phyloP scores from a whole-genome alignment of 2,888 invertebrate species.

The Euspilapteryx auroguttella region DNA sequence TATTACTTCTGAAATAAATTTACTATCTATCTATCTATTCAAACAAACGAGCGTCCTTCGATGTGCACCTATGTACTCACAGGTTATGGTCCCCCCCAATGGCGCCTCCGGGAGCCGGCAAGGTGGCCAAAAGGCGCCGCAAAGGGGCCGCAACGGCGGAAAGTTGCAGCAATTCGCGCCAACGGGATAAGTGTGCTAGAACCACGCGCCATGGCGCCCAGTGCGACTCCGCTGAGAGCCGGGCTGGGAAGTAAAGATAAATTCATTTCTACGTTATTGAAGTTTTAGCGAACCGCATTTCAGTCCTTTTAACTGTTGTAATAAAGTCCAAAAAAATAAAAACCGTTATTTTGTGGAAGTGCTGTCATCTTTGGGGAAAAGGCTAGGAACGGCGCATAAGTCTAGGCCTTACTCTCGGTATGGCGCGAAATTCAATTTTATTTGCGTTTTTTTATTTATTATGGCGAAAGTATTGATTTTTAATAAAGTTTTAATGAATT shows the following conservation, averaged over 20 bases:
- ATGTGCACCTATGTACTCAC: slow-evolving; percentile 14
- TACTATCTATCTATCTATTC: no score
- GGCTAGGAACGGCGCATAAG: no score
- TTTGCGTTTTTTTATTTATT: no score
- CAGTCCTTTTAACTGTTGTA: no score
- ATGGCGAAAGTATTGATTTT: no score
- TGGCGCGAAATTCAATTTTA: no score
- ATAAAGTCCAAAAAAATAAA: neutral
- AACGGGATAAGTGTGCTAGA: slow-evolving; percentile 71
- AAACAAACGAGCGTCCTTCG: slow-evolving; percentile 21
- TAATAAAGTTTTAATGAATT: no score
- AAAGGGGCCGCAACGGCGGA: slow-evolving; percentile 72
- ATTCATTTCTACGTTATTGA: slow-evolving; percentile 1
- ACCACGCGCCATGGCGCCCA: slow-evolving; percentile 87
- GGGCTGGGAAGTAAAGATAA: slow-evolving; percentile 15
- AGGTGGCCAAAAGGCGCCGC: slow-evolving; percentile 18
- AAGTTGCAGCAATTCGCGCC: slow-evolving; percentile 72
- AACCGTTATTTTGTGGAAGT: no score
- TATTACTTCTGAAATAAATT: no score
- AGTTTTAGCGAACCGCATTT: no score
- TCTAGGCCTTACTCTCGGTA: neutral
- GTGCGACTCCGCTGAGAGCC: slow-evolving; percentile 64
- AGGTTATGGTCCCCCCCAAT: slow-evolving; percentile 17
- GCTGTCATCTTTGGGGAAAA: no score
- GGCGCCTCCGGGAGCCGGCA: slow-evolving; percentile 20